A percentile compares a stretch with the other conserved stretches of the same genome.
These are phyloP conservation scores for Bufo gargarizans DNA, from an alignment of 2,113 vertebrate species.

Conservation along the genomic window DNA sequence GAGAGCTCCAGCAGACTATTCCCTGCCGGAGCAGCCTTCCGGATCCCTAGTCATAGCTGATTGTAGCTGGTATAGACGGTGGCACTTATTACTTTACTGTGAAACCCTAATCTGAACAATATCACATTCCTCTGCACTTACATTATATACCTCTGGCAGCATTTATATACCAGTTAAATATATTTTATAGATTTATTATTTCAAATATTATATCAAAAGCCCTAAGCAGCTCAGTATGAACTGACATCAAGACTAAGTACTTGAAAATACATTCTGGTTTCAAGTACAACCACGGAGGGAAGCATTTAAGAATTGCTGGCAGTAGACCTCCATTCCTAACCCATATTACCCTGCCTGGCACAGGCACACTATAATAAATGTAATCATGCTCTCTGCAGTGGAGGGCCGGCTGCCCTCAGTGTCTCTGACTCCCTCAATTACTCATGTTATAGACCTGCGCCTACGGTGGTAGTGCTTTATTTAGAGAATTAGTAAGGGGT, in stretches of 20 bases:
- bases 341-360: not conserved
- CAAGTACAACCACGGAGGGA: not conserved
- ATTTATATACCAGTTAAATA: not conserved
- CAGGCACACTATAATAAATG: slow-evolving; percentile 24
- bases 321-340: not conserved
- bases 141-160: not conserved
- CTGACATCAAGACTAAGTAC: not conserved
- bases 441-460: not conserved
- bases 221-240: not conserved
- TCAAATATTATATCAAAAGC: not conserved
- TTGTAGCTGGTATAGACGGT: too few relatives aligned
- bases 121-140: not conserved
- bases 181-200: not conserved
- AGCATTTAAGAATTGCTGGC: not conserved
- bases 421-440: slow-evolving; percentile 8
- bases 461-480: slow-evolving; percentile 21
- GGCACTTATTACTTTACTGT: not conserved
- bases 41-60: too few relatives aligned
- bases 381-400: slow-evolving; percentile 17
- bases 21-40: too few relatives aligned
- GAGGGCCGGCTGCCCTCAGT: not conserved
- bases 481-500: slow-evolving; percentile 29
- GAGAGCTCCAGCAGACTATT: too few relatives aligned
- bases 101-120: too few relatives aligned
- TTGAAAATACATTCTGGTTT: not conserved